phyloP scores from a whole-genome alignment of 2,797 vertebrate genomes.

The Enteromius fasciolatus region DNA sequence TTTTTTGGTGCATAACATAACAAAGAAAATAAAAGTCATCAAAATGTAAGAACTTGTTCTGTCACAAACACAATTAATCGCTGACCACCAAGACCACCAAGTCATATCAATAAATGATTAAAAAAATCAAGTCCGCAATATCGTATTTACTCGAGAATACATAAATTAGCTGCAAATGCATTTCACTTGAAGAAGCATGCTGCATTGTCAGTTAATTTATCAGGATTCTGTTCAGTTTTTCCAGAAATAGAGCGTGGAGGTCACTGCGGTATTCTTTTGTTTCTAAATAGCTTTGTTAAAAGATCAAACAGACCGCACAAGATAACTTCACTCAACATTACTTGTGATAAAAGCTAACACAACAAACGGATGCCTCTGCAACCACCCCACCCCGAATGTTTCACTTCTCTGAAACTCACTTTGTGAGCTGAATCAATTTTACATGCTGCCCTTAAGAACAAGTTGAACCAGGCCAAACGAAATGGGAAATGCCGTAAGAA shows the following conservation, averaged over 20 bases:
- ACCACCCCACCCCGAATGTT: not conserved
- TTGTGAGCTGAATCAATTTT: constrained; percentile 3
- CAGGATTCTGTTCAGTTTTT: constrained; percentile 1
- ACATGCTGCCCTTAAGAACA: constrained; percentile 1
- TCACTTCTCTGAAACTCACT: constrained; percentile 15
- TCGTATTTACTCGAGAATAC: constrained; percentile 2
- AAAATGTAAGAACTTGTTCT: not conserved
- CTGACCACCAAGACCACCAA: not conserved
- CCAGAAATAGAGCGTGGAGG: not conserved
- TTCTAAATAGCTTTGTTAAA: not conserved
- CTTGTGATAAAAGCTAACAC: constrained; percentile 7
- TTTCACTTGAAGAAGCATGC: not conserved
- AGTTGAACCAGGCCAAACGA: constrained; percentile 33
- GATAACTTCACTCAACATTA: not conserved
- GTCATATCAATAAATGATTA: not conserved
- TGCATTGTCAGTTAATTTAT: constrained; percentile 1
- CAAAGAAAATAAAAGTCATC: not conserved
- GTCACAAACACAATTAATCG: not conserved
- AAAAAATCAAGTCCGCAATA: not conserved
- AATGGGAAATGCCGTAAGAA: constrained; percentile 42
- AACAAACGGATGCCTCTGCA: constrained; percentile 1
- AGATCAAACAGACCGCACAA: constrained; percentile 3
- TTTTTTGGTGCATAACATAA: not conserved
- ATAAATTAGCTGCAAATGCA: not conserved
- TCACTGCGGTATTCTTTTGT: not conserved